These are phyloP conservation scores for Oligia latruncula DNA, from an alignment of 2,888 invertebrate species.

Conservation along the genomic window DNA sequence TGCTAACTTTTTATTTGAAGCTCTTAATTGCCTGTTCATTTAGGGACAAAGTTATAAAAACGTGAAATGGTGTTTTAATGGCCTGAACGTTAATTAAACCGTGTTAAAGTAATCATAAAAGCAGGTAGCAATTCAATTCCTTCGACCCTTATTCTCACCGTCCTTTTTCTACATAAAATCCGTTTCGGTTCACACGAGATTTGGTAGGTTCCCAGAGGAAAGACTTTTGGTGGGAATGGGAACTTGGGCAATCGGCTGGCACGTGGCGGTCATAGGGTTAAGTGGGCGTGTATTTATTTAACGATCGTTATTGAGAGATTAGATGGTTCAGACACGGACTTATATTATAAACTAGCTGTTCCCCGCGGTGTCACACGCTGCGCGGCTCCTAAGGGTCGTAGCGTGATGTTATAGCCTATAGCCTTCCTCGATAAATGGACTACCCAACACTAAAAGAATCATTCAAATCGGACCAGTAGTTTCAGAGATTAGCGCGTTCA, in stretches of 20 bases:
- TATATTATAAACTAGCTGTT: too few relatives aligned
- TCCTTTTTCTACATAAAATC: conserved; percentile 41
- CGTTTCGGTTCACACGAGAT: conserved; percentile 60
- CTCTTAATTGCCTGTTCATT: conserved; percentile 4
- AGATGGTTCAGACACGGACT: not conserved
- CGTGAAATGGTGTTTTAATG: conserved; percentile 12
- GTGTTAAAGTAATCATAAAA: conserved; percentile 30
- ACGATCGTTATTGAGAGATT: conserved; percentile 1
- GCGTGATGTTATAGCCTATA: too few relatives aligned
- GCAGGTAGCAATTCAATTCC: conserved; percentile 56
- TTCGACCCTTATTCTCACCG: conserved; percentile 52
- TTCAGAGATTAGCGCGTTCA: too few relatives aligned
- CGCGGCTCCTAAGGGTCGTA: too few relatives aligned
- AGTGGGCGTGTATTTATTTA: conserved; percentile 31
- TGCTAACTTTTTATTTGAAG: not conserved
- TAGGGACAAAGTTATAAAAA: conserved; percentile 22
- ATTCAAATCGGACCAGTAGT: too few relatives aligned
- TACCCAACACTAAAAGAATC: too few relatives aligned
- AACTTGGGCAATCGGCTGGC: conserved; percentile 43
- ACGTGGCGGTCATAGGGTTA: conserved; percentile 59
- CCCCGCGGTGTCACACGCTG: too few relatives aligned
- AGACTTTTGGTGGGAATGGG: conserved; percentile 50
- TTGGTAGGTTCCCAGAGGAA: conserved; percentile 57
- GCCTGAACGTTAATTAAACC: conserved; percentile 22
- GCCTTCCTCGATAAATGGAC: too few relatives aligned